Evolutionary conservation across 2,113 vertebrate genomes (phyloP).

Genomic region (Spermophilus dauricus): DNA sequence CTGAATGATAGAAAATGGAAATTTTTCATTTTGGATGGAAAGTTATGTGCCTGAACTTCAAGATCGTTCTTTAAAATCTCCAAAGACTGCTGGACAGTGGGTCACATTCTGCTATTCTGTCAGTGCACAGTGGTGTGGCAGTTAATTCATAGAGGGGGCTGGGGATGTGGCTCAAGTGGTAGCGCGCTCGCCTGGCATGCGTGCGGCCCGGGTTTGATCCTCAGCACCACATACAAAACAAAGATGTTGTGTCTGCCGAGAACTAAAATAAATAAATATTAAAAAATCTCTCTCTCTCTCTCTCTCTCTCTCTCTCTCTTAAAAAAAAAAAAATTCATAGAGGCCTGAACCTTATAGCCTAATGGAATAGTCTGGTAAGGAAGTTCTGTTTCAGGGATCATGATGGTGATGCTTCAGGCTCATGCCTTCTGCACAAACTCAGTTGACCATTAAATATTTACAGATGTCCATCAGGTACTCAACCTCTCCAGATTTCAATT

Average conservation of each 20-base stretch:
- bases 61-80: conserved; percentile 20
- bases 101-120: neutral
- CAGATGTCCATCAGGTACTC: neutral
- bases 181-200: no score
- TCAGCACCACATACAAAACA: no score
- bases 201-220: no score
- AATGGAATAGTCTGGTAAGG: neutral
- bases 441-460: neutral
- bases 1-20: neutral
- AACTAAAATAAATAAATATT: no score
- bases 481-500: neutral
- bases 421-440: neutral
- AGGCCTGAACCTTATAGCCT: no score
- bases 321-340: no score
- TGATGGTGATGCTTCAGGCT: neutral
- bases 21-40: neutral
- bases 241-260: no score
- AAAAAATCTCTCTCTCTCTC: no score
- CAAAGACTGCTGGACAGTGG: neutral
- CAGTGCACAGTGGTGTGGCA: rapidly evolving
- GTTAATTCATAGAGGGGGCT: neutral
- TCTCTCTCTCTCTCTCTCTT: no score
- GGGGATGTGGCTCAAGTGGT: no score
- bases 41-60: neutral
- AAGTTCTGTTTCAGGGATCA: neutral